Percentiles rank a stretch among this genome's conserved stretches.
Conservation (phyloP, 2,113 vertebrate species). For the Calyptomena viridis region DNA sequence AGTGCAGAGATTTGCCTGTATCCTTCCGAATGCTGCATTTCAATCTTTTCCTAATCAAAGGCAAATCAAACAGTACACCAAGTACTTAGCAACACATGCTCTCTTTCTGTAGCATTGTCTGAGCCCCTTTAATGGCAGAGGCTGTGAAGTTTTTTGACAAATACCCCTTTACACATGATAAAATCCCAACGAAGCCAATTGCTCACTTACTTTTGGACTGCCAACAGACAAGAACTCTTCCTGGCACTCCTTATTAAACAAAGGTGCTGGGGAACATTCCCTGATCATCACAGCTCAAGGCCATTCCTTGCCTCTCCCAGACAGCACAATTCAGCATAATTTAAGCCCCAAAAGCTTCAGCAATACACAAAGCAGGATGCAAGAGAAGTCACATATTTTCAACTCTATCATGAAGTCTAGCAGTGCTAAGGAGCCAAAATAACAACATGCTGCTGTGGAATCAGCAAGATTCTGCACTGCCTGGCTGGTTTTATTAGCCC, state of each 20-base stretch:
- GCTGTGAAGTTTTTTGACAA: neutral
- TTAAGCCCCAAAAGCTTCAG: neutral
- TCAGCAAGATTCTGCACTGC: neutral
- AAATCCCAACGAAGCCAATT: neutral
- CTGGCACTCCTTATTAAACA: neutral
- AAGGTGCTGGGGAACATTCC: neutral
- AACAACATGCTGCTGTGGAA: neutral
- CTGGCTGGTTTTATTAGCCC: neutral
- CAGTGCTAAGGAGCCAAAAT: neutral
- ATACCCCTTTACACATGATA: neutral
- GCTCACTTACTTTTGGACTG: neutral
- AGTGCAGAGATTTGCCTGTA: slow-evolving; percentile 86
- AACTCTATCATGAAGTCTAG: neutral
- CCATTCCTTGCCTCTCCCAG: neutral
- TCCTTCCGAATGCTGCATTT: slow-evolving; percentile 85
- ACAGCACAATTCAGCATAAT: neutral
- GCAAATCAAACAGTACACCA: neutral
- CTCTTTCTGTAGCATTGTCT: neutral
- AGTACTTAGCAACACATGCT: neutral
- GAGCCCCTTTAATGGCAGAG: neutral
- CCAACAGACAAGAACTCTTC: neutral
- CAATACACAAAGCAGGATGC: neutral
- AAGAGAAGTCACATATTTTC: neutral
- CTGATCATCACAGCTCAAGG: neutral
- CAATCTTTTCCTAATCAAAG: slow-evolving; percentile 86